phyloP scores from a whole-genome alignment of 2,888 invertebrate species.

The Nyleta sp. region DNA sequence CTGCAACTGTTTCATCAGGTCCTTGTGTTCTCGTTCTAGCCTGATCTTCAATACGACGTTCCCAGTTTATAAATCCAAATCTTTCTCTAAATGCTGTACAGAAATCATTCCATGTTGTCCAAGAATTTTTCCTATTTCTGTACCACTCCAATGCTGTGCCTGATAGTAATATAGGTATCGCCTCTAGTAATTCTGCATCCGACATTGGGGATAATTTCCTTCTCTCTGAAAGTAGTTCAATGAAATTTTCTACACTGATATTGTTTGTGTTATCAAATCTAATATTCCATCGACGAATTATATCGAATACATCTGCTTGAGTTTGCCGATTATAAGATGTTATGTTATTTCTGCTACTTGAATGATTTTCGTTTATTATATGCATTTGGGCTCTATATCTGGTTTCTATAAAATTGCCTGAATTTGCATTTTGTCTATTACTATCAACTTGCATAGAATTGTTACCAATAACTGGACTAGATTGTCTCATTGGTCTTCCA shows the following conservation, averaged over 20 bases:
- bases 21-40: constrained; percentile 22
- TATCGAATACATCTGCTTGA: no score
- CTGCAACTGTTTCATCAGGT: not conserved
- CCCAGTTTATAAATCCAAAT: not conserved
- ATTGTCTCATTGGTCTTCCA: no score
- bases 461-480: no score
- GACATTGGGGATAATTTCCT: constrained; percentile 3
- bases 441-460: no score
- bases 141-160: constrained; percentile 22
- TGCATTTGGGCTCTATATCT: no score
- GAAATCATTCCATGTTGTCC: constrained; percentile 4
- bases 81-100: not conserved
- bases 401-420: no score
- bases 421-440: no score
- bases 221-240: not conserved
- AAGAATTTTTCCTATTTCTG: not conserved
- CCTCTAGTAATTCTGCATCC: constrained; percentile 1
- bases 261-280: not conserved
- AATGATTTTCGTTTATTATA: no score
- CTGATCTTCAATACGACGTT: not conserved
- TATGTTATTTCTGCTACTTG: no score
- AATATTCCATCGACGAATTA: no score
- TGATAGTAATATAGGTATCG: not conserved
- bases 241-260: constrained; percentile 1
- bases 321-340: no score